phyloP scores from a whole-genome alignment of 2,888 invertebrate species.

The Drosophila yooni region DNA sequence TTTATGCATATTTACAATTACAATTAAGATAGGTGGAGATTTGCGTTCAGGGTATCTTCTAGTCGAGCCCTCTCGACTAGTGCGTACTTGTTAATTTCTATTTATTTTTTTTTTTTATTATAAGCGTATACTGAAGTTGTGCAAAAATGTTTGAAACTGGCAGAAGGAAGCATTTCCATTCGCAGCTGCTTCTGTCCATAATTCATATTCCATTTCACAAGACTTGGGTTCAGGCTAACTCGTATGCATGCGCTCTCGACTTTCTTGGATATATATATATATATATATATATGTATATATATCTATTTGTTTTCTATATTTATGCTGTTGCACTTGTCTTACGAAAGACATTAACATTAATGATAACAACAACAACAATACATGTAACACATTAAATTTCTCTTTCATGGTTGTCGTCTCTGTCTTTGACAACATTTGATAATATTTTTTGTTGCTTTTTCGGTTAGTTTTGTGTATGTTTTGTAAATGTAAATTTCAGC shows the following conservation, averaged over 20 bases:
- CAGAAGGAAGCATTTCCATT: background rate
- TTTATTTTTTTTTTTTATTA: background rate
- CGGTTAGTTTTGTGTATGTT: constrained; percentile 18
- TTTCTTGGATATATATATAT: background rate
- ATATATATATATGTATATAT: background rate
- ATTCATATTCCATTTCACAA: background rate
- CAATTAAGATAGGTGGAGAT: background rate
- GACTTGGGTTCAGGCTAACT: background rate
- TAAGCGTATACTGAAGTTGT: background rate
- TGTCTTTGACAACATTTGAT: constrained; percentile 4
- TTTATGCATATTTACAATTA: background rate
- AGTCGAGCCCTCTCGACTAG: background rate
- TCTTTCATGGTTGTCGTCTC: background rate
- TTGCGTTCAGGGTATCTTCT: background rate
- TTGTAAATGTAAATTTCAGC: constrained; percentile 18
- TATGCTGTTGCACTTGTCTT: background rate
- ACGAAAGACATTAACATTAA: constrained; percentile 20
- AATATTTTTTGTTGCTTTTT: constrained; percentile 40
- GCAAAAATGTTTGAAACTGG: background rate
- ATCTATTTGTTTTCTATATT: background rate
- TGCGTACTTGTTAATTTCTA: background rate
- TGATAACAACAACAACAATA: constrained; percentile 17
- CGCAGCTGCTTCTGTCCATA: background rate
- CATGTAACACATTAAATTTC: constrained; percentile 20
- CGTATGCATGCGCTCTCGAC: background rate